Conservation (phyloP, 2,888 invertebrate species). For the Amiota mariae region DNA sequence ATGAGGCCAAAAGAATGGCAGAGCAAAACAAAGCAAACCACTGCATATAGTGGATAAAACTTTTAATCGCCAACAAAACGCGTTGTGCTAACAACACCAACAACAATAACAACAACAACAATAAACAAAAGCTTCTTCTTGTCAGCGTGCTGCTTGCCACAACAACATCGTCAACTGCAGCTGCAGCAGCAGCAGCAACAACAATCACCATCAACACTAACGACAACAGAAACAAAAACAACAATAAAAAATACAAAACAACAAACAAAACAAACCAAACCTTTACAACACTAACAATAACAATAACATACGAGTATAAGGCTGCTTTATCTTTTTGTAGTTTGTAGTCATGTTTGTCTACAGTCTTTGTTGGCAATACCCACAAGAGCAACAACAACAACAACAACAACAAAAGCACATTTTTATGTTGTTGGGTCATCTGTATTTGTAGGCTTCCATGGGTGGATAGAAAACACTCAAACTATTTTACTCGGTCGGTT, state of each 20-base stretch:
- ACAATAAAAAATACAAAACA: neutral
- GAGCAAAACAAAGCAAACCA: conserved; percentile 27
- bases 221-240: neutral
- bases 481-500: neutral
- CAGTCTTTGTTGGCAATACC: conserved; percentile 46
- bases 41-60: conserved; percentile 47
- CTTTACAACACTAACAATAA: neutral
- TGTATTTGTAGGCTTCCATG: no score
- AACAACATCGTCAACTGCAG: neutral
- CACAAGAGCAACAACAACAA: conserved; percentile 45
- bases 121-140: neutral
- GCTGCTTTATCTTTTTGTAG: conserved; percentile 4
- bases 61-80: conserved; percentile 66
- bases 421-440: conserved; percentile 57
- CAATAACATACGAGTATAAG: conserved; percentile 12
- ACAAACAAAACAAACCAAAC: neutral
- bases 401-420: conserved; percentile 33
- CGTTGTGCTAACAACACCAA: conserved; percentile 37
- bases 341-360: conserved; percentile 39
- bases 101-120: conserved; percentile 22
- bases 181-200: neutral
- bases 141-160: neutral
- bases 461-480: neutral
- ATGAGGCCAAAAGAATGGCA: conserved; percentile 55
- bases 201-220: no score